Evolutionary conservation across 1,140 invertebrate genomes (phyloP).

Genomic region (Adoxophyes honmai): DNA sequence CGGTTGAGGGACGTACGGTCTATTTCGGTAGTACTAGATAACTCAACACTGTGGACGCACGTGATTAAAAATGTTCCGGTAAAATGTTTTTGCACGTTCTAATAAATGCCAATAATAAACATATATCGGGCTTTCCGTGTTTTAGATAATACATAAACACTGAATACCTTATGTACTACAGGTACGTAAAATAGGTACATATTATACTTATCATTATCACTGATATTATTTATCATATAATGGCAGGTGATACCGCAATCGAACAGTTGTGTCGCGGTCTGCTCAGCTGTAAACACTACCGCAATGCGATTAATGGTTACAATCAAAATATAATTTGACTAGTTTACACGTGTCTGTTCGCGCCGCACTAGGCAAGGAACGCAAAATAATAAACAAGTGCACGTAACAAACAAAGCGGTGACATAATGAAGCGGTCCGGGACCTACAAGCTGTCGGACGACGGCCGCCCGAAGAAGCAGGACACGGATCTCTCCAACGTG

Average conservation of each 20-base stretch:
- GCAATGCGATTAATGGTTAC: too few relatives aligned
- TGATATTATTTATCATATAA: slow-evolving; percentile 10
- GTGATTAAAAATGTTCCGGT: background rate
- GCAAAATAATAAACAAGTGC: too few relatives aligned
- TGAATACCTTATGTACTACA: too few relatives aligned
- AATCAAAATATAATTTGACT: too few relatives aligned
- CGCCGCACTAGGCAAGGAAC: too few relatives aligned
- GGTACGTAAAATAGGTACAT: background rate
- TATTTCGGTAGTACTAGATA: slow-evolving; percentile 3
- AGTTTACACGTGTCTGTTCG: too few relatives aligned
- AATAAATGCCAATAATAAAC: background rate
- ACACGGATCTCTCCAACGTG: background rate
- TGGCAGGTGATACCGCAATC: slow-evolving; percentile 7
- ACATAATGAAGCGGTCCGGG: background rate
- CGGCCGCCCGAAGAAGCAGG: background rate
- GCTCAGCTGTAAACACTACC: too few relatives aligned
- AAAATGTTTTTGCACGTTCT: background rate
- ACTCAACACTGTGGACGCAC: background rate
- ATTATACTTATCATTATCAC: background rate
- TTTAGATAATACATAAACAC: slow-evolving; percentile 4
- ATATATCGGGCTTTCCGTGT: slow-evolving; percentile 4
- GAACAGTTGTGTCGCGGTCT: too few relatives aligned
- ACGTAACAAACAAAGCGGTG: too few relatives aligned
- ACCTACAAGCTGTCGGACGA: background rate
- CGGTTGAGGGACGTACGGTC: background rate